Evolutionary conservation across 2,888 invertebrate genomes (phyloP).

Genomic region (Lycaena phlaeas): DNA sequence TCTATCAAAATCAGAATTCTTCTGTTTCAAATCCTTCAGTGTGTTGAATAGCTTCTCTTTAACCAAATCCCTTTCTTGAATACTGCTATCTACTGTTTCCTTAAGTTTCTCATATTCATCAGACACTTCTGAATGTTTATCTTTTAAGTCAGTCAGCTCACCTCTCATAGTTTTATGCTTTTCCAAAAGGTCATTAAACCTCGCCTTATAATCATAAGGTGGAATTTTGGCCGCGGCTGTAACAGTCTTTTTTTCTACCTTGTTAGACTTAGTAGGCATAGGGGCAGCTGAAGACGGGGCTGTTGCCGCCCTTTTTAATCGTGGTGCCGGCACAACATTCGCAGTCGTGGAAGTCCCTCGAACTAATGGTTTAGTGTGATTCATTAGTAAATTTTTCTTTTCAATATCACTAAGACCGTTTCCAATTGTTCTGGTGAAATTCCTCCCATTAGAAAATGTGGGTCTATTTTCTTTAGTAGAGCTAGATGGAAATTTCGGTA

Average conservation of each 20-base stretch:
- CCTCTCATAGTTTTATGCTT: constrained; percentile 72
- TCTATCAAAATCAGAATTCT: constrained; percentile 41
- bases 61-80: constrained; percentile 43
- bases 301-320: constrained; percentile 49
- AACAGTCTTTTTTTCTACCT: constrained; percentile 48
- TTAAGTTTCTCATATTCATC: constrained; percentile 66
- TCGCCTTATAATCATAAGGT: constrained; percentile 77
- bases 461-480: constrained; percentile 53
- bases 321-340: constrained; percentile 31
- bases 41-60: constrained; percentile 48
- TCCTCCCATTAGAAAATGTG: constrained; percentile 32
- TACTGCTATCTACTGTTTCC: constrained; percentile 40
- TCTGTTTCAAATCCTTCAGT: constrained; percentile 47
- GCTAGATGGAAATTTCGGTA: constrained; percentile 48
- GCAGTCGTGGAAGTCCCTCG: constrained; percentile 26
- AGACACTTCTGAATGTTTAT: constrained; percentile 64
- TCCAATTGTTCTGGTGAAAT: constrained; percentile 35
- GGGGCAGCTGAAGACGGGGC: constrained; percentile 33
- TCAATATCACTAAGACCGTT: constrained; percentile 52
- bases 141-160: constrained; percentile 63
- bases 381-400: constrained; percentile 48
- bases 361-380: constrained; percentile 47
- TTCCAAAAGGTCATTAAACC: constrained; percentile 73
- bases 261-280: constrained; percentile 39
- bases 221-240: constrained; percentile 69